These are phyloP conservation scores for Zaprionus kolodkinae DNA, from an alignment of 1,140 invertebrate species.

Conservation along the genomic window DNA sequence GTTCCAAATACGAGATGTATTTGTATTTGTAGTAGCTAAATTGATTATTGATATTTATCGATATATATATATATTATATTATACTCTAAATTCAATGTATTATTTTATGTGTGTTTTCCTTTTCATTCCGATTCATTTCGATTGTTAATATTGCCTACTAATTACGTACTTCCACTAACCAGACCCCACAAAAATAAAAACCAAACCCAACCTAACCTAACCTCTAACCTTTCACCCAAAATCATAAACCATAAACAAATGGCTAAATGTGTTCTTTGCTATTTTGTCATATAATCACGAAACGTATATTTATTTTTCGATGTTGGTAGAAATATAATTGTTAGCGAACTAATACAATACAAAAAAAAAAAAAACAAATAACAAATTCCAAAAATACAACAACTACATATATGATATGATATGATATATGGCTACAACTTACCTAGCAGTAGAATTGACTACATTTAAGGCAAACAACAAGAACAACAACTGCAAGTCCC, in stretches of 20 bases:
- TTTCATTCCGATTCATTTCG: slow-evolving; percentile 36
- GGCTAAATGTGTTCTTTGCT: slow-evolving; percentile 79
- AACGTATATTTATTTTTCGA: slow-evolving; percentile 71
- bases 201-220: neutral
- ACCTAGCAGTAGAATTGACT: slow-evolving; percentile 34
- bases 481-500: slow-evolving; percentile 11
- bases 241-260: slow-evolving; percentile 59
- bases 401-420: slow-evolving; percentile 38
- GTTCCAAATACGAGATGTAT: slow-evolving; percentile 33
- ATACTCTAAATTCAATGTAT: slow-evolving; percentile 11
- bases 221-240: neutral
- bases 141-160: slow-evolving; percentile 43
- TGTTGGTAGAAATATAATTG: slow-evolving; percentile 79
- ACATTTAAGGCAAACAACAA: slow-evolving; percentile 42
- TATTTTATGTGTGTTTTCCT: slow-evolving; percentile 64
- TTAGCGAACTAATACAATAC: slow-evolving; percentile 29
- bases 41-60: slow-evolving; percentile 31
- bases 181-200: slow-evolving; percentile 1
- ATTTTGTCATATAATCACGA: slow-evolving; percentile 79
- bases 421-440: slow-evolving; percentile 42
- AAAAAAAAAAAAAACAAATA: slow-evolving; percentile 12
- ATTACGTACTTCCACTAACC: slow-evolving; percentile 29
- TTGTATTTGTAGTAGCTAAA: slow-evolving; percentile 55
- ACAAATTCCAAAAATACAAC: slow-evolving; percentile 27
- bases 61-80: slow-evolving; percentile 40